phyloP scores from a whole-genome alignment of 2,113 vertebrate genomes.

The Cephalophus harveyi region DNA sequence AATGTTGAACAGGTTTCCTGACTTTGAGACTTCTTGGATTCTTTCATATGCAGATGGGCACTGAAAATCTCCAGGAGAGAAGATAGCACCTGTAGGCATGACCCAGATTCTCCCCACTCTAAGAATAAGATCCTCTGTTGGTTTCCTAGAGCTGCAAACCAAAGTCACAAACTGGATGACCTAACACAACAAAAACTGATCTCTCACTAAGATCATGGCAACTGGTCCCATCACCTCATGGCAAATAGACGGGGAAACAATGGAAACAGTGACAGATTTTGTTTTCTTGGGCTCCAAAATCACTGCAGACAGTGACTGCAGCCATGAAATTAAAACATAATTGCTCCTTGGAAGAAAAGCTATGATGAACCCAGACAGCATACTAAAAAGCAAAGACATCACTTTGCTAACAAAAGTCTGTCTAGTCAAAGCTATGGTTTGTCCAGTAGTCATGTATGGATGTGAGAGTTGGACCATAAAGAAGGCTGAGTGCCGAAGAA shows the following conservation, averaged over 20 bases:
- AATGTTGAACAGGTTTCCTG: not conserved
- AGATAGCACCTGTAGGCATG: fast-evolving
- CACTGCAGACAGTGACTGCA: not conserved
- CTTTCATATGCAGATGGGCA: not conserved
- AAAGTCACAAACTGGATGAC: not conserved
- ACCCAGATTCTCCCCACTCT: not conserved
- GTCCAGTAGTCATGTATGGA: not conserved
- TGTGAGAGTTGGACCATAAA: not conserved
- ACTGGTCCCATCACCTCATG: not conserved
- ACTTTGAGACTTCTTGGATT: not conserved
- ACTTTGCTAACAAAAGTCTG: not conserved
- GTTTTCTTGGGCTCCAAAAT: not conserved
- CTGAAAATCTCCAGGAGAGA: not conserved
- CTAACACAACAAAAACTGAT: not conserved
- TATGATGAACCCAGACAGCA: not conserved
- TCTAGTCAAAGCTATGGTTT: not conserved
- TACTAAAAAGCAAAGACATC: not conserved
- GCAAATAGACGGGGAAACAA: not conserved
- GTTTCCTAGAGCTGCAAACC: not conserved
- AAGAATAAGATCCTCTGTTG: fast-evolving
- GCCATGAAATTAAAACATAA: not conserved
- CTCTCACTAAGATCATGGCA: not conserved
- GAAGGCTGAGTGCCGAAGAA: not conserved
- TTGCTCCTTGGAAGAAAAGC: not conserved
- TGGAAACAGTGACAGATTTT: not conserved